Percentiles rank a stretch among this genome's conserved stretches.
These are phyloP conservation scores for Nomada ferruginata DNA, from an alignment of 2,888 invertebrate genomes.

Conservation along the genomic window DNA sequence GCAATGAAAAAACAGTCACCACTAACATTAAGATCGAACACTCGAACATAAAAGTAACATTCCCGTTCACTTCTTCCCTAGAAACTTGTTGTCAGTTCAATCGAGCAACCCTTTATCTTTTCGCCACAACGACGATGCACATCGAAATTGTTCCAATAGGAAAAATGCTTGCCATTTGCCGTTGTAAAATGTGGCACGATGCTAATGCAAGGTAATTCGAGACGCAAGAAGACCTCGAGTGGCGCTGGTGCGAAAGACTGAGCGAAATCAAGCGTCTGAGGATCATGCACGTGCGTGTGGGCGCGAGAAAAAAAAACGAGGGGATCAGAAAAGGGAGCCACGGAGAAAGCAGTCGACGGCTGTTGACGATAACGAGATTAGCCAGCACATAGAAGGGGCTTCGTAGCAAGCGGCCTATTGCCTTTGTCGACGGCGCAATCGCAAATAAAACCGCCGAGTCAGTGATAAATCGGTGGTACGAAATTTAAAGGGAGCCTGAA, in stretches of 20 bases:
- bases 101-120: not conserved
- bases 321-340: constrained; percentile 35
- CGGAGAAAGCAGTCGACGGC: constrained; percentile 71
- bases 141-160: not conserved
- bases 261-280: constrained; percentile 45
- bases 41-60: too few relatives aligned
- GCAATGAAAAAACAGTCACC: too few relatives aligned
- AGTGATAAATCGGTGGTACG: constrained; percentile 61
- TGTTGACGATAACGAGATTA: constrained; percentile 81
- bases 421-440: constrained; percentile 47
- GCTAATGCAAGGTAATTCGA: constrained; percentile 50
- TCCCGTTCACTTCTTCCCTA: not conserved
- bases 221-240: constrained; percentile 49
- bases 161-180: not conserved
- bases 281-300: constrained; percentile 50
- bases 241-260: constrained; percentile 39
- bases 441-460: constrained; percentile 66
- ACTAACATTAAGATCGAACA: too few relatives aligned
- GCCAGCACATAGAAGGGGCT: constrained; percentile 70
- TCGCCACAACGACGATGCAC: too few relatives aligned
- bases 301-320: constrained; percentile 29
- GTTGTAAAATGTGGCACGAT: not conserved
- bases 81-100: not conserved
- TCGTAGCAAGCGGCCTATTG: constrained; percentile 47
- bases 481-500: constrained; percentile 43